A percentile compares a stretch with the other conserved stretches of the same genome.
phyloP scores from a whole-genome alignment of 2,113 vertebrate genomes.

The Coracopsis vasa region DNA sequence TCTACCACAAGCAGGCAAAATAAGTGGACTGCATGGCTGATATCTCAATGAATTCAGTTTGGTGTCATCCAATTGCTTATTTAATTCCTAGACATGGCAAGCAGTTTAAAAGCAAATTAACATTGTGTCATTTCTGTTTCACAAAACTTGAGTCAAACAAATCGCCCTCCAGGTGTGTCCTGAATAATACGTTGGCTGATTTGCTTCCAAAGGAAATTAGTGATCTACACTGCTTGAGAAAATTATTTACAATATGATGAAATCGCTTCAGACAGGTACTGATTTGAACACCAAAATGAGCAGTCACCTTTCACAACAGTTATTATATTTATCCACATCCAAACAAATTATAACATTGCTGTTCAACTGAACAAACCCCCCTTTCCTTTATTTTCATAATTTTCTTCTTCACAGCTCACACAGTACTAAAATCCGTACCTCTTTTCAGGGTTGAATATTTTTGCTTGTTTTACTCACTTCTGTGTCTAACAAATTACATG shows the following conservation, averaged over 20 bases:
- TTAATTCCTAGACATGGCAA: conserved; percentile 47
- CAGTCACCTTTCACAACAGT: background rate
- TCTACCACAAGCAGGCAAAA: conserved; percentile 18
- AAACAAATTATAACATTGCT: background rate
- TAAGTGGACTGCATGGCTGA: background rate
- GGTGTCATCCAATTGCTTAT: conserved; percentile 41
- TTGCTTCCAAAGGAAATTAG: conserved; percentile 12
- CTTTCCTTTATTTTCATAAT: background rate
- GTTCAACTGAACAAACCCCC: background rate
- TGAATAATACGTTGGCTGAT: conserved; percentile 12
- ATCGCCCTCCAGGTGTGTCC: conserved; percentile 46
- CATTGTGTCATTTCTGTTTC: conserved; percentile 50
- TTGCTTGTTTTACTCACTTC: background rate
- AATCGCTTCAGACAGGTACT: conserved; percentile 11
- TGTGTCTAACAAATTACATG: background rate
- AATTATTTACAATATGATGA: background rate
- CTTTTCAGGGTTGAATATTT: background rate
- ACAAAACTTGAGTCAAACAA: conserved; percentile 41
- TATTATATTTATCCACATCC: background rate
- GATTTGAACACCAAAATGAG: background rate
- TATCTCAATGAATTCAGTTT: conserved; percentile 45
- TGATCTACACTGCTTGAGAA: background rate
- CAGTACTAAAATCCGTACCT: background rate
- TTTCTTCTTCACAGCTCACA: background rate
- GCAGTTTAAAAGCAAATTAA: conserved; percentile 58